A percentile compares a stretch with the other conserved stretches of the same genome.
Evolutionary conservation across 1,140 invertebrate genomes (phyloP).

Genomic region (Macrobrachium rosenbergii): DNA sequence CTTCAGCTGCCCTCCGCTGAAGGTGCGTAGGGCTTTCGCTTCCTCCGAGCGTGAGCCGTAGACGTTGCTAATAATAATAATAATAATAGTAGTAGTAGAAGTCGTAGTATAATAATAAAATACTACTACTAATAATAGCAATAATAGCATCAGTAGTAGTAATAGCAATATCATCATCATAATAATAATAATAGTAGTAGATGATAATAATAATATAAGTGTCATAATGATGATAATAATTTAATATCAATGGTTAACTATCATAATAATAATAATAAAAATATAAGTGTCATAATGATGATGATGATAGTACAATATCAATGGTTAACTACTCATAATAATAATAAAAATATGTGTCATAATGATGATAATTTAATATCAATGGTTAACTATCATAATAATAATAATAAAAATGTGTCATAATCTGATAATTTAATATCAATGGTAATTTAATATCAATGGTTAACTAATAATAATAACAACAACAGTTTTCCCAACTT

Average conservation of each 20-base stretch:
- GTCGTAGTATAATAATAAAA: not conserved
- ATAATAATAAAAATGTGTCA: not conserved
- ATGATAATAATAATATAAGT: not conserved
- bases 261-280: not conserved
- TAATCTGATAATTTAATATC: no score
- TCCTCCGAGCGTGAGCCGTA: slow-evolving; percentile 72
- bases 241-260: no score
- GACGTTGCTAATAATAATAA: slow-evolving; percentile 49
- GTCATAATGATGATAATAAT: not conserved
- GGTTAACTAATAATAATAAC: not conserved
- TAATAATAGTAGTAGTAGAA: not conserved
- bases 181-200: not conserved
- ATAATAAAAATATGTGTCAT: not conserved
- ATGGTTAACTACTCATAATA: no score
- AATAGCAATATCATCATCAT: no score
- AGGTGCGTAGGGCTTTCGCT: slow-evolving; percentile 72
- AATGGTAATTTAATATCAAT: no score
- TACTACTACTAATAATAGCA: not conserved
- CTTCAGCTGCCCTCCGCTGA: slow-evolving; percentile 72
- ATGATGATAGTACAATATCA: no score
- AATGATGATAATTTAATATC: not conserved
- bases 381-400: no score
- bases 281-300: no score
- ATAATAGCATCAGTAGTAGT: not conserved
- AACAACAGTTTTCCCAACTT: not conserved